A percentile compares a stretch with the other conserved stretches of the same genome.
Evolutionary conservation across 2,888 invertebrate species (phyloP).

Genomic region (Tinea pellionella): DNA sequence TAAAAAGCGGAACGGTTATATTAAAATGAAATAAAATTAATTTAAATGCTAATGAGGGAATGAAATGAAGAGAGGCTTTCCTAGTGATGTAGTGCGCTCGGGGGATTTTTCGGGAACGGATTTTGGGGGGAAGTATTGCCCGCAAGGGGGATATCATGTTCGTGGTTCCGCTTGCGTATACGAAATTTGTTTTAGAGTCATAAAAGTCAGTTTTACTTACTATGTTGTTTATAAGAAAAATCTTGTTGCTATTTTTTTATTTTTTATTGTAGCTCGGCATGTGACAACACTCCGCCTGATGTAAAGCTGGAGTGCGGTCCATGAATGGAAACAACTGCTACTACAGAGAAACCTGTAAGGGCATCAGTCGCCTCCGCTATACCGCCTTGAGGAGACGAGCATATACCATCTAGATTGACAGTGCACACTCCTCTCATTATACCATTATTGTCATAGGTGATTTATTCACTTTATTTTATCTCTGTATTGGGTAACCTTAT

Average conservation of each 20-base stretch:
- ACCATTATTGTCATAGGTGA: no score
- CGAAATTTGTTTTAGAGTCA: background rate
- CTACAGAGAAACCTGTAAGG: no score
- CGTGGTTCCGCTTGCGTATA: background rate
- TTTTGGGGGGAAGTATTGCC: conserved; percentile 11
- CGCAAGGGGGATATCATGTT: conserved; percentile 2
- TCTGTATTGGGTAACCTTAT: no score
- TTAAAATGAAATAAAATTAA: conserved; percentile 26
- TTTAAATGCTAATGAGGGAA: conserved; percentile 26
- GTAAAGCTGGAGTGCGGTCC: no score
- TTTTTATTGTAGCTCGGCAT: no score
- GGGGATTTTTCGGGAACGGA: conserved; percentile 19
- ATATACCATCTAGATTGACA: no score
- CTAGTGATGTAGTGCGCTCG: conserved; percentile 23
- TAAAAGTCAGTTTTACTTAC: conserved; percentile 8
- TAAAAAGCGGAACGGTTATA: conserved; percentile 15
- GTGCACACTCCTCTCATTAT: no score
- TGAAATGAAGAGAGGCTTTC: conserved; percentile 15
- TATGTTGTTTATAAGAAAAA: conserved; percentile 5
- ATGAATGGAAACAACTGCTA: no score
- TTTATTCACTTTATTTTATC: no score
- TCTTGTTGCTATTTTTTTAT: background rate
- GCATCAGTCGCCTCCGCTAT: no score
- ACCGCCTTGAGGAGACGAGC: no score
- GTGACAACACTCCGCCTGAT: no score